A percentile compares a stretch with the other conserved stretches of the same genome.
Conservation (phyloP, 2,113 vertebrate species). For the Leptobrachium leishanense region DNA sequence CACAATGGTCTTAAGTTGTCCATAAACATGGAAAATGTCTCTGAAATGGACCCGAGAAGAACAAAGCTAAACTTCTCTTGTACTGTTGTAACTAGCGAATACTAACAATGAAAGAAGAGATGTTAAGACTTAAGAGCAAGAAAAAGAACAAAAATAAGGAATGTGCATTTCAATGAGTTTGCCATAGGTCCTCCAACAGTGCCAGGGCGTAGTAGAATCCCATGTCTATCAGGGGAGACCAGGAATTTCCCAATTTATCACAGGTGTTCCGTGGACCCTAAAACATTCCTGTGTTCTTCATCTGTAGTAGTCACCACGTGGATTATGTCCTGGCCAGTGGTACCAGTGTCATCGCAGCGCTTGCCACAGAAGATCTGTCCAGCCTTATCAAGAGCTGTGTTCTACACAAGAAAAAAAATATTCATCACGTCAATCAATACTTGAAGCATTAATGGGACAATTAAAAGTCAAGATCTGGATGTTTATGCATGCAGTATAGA, state of each 20-base stretch:
- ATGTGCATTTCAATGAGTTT: not conserved
- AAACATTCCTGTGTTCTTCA: slow-evolving; percentile 45
- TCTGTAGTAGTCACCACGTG: slow-evolving; percentile 52
- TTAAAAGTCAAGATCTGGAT: no score
- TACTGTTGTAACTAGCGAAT: not conserved
- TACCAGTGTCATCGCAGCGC: slow-evolving; percentile 59
- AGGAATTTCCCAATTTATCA: slow-evolving; percentile 56
- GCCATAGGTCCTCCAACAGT: slow-evolving; percentile 52
- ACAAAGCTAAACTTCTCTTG: not conserved
- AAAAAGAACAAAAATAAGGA: not conserved
- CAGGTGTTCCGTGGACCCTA: slow-evolving; percentile 54
- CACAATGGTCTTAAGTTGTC: no score
- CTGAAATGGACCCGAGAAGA: not conserved
- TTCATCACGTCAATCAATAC: slow-evolving; percentile 16
- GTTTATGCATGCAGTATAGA: slow-evolving; percentile 61
- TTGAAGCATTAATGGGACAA: no score
- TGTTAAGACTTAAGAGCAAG: not conserved
- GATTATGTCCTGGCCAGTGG: slow-evolving; percentile 53
- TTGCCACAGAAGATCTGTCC: slow-evolving; percentile 78
- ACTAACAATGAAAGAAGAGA: not conserved
- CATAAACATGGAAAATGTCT: no score
- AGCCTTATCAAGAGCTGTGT: slow-evolving; percentile 97
- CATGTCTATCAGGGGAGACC: slow-evolving; percentile 14
- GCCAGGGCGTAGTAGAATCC: slow-evolving; percentile 58
- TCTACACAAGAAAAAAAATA: slow-evolving; percentile 69